Evolutionary conservation across 2,797 vertebrate genomes (phyloP).

Genomic region (Gephyroberyx darwinii): DNA sequence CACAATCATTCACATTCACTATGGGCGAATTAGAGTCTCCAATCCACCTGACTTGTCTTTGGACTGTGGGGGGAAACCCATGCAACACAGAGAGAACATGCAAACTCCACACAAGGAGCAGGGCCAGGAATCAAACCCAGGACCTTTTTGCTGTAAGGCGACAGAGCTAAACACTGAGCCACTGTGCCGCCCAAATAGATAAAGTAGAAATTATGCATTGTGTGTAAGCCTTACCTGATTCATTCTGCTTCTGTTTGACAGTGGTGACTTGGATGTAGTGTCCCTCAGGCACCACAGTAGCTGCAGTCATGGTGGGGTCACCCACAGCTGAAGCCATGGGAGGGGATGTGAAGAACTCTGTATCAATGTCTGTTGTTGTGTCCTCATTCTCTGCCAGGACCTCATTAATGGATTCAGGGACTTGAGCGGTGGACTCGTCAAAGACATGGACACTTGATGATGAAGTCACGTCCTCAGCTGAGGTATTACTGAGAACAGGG

Average conservation of each 20-base stretch:
- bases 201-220: background rate
- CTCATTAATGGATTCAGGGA: slow-evolving; percentile 66
- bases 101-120: too few species aligned
- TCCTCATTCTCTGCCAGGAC: slow-evolving; percentile 63
- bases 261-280: slow-evolving; percentile 78
- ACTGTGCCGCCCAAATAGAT: too few species aligned
- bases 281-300: slow-evolving; percentile 51
- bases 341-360: slow-evolving; percentile 81
- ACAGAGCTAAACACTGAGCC: too few species aligned
- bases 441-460: slow-evolving; percentile 75
- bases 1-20: too few species aligned
- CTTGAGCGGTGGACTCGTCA: slow-evolving; percentile 79
- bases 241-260: slow-evolving; percentile 72
- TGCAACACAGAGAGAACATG: too few species aligned
- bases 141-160: too few species aligned
- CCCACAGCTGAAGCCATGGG: slow-evolving; percentile 58
- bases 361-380: slow-evolving; percentile 74
- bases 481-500: slow-evolving; percentile 39
- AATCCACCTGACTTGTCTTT: too few species aligned
- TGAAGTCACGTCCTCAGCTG: slow-evolving; percentile 73
- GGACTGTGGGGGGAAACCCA: too few species aligned
- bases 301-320: slow-evolving; percentile 59
- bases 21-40: too few species aligned
- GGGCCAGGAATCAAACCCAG: too few species aligned
- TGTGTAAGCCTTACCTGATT: slow-evolving; percentile 85